phyloP scores from a whole-genome alignment of 2,888 invertebrate species.

The Ernsta delagoae region DNA sequence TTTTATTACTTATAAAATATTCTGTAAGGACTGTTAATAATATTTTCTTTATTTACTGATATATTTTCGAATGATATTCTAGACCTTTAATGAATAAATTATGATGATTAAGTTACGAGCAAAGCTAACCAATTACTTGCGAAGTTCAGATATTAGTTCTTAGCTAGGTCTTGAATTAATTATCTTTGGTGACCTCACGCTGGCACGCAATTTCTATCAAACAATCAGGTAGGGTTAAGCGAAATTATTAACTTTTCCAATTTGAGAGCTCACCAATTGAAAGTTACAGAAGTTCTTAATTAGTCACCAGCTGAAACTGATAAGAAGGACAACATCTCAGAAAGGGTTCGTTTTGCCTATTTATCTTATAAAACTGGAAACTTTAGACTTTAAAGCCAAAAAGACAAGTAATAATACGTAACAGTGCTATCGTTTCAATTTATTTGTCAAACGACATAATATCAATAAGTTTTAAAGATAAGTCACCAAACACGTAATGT shows the following conservation, averaged over 20 bases:
- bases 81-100: neutral
- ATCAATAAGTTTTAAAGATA: too few relatives aligned
- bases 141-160: slow-evolving; percentile 11
- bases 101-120: neutral
- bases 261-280: slow-evolving; percentile 20
- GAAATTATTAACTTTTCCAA: slow-evolving; percentile 34
- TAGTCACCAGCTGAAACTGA: slow-evolving; percentile 11
- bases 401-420: too few relatives aligned
- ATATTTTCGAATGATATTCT: neutral
- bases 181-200: slow-evolving; percentile 11
- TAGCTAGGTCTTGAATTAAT: slow-evolving; percentile 23
- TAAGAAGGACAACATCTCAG: slow-evolving; percentile 1
- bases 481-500: too few relatives aligned
- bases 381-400: too few relatives aligned
- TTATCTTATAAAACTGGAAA: neutral
- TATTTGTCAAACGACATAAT: too few relatives aligned
- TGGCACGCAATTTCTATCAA: slow-evolving; percentile 28
- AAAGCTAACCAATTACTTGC: slow-evolving; percentile 6
- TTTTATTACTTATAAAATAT: too few relatives aligned
- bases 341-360: neutral
- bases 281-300: slow-evolving; percentile 19
- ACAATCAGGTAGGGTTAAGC: slow-evolving; percentile 19
- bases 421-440: too few relatives aligned
- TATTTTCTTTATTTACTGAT: neutral
- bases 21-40: too few relatives aligned